Base-by-base conservation (phyloP, 2,113 vertebrate species). In the Callorhinus ursinus region DNA sequence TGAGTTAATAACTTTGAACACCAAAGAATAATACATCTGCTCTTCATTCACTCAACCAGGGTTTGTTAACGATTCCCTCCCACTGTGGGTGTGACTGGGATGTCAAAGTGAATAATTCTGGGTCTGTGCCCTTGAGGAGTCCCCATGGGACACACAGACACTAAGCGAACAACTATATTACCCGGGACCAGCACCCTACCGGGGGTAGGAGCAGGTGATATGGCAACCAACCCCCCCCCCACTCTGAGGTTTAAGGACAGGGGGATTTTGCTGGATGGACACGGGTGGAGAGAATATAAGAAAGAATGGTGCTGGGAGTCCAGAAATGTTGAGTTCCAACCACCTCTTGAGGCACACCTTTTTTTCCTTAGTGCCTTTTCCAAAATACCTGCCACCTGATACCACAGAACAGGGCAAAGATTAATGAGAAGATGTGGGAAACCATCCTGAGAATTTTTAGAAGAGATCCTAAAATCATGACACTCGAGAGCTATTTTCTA, bases 171-270 rank as follows among this genome's bases (percentile, higher is more conserved):
- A 13, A 3, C 42, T 1, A 1, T 1, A 2, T 19, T 16, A 19
- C 39, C 76, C 4, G 53, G 36, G n/a, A 24, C 49, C 18, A 63
- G 36, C 22, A 2, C 33, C 3, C 0, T 22, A 14, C 22, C 21
- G 4, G 13, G 2, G 12, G 14, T 0, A 16, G 21, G 49, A 33
- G 31, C 4, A 19, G 15, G 1, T 2, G 28, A 4, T 0, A 3
- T 6, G 7, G 22, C 71, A 53, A 21, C 28, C 36, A 22, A 21
- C 10, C 14, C 36, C 36, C 36, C 63, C 42, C 76, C 28, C 39
- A 12, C 36, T 8, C 12, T 1, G 36, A 36, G 57, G 63, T 10
- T 76, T 74, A 22, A 65, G 65, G 53, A 9, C 7, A 11, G 26
- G 42, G 39, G 1, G 3, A 24, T 18, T 67, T 77, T 55, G 36